Evolutionary conservation across 2,797 vertebrate genomes (phyloP).

Genomic region (Sandelia bainsii): DNA sequence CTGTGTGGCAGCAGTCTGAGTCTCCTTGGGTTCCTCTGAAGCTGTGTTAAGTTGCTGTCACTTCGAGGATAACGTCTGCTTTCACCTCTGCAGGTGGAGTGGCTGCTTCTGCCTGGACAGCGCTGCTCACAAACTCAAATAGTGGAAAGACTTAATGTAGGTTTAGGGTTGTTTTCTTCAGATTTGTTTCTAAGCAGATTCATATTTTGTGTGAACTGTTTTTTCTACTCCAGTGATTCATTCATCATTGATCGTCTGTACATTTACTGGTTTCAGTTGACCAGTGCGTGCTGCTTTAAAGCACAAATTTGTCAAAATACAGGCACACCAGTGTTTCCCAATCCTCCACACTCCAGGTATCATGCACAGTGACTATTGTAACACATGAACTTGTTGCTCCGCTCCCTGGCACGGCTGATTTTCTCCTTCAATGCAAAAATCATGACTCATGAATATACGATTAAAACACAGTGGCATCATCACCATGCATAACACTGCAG

Average conservation of each 20-base stretch:
- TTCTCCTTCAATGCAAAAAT: conserved; percentile 85
- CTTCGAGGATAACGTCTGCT: no score
- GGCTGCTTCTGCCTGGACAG: no score
- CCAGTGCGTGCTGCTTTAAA: conserved; percentile 51
- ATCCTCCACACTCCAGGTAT: conserved; percentile 89
- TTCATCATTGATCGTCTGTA: conserved; percentile 11
- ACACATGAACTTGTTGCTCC: conserved; percentile 90
- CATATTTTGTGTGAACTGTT: no score
- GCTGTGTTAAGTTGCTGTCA: no score
- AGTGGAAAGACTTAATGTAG: no score
- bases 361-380: conserved; percentile 48
- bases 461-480: conserved; percentile 40
- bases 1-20: neutral
- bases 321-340: conserved; percentile 88
- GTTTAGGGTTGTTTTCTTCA: no score
- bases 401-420: conserved; percentile 90
- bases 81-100: no score
- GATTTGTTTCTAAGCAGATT: no score
- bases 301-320: conserved; percentile 90
- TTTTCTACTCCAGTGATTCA: no score
- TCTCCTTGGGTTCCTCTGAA: conserved; percentile 6
- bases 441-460: conserved; percentile 65
- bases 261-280: conserved; percentile 22
- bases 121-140: no score
- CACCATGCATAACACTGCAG: conserved; percentile 49